phyloP scores from a whole-genome alignment of 1,140 invertebrate species.

The Fopius arisanus region DNA sequence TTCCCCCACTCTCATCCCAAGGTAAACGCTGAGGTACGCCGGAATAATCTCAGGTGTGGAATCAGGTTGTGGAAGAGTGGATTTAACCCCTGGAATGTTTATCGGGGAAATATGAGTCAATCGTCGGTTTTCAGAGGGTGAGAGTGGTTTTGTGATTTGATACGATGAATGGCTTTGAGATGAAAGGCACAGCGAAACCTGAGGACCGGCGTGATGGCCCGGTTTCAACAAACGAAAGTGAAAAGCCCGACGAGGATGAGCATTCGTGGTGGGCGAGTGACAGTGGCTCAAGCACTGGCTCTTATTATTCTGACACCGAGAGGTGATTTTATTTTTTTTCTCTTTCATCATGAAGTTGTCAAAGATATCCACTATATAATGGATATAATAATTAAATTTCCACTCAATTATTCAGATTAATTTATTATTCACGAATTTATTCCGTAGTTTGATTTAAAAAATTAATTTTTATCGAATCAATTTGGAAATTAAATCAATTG shows the following conservation, averaged over 20 bases:
- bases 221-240: conserved; percentile 24
- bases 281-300: conserved; percentile 58
- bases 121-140: no score
- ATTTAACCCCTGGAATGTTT: background rate
- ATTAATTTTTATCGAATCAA: no score
- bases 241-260: conserved; percentile 51
- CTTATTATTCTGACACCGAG: conserved; percentile 58
- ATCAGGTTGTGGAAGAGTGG: background rate
- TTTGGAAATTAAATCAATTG: no score
- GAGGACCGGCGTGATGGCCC: conserved; percentile 35
- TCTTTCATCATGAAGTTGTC: background rate
- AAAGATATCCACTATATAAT: no score
- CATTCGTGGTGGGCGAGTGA: conserved; percentile 61
- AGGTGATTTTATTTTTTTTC: conserved; percentile 50
- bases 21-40: no score
- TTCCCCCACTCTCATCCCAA: no score
- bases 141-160: no score
- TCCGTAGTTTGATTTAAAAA: no score
- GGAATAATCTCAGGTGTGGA: no score
- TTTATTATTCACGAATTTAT: background rate
- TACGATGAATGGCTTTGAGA: conserved; percentile 41
- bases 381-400: no score
- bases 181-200: conserved; percentile 37
- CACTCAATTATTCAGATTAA: no score
- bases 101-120: background rate